Base-by-base conservation (phyloP, 2,797 vertebrate genomes). In the Girardinus metallicus region DNA sequence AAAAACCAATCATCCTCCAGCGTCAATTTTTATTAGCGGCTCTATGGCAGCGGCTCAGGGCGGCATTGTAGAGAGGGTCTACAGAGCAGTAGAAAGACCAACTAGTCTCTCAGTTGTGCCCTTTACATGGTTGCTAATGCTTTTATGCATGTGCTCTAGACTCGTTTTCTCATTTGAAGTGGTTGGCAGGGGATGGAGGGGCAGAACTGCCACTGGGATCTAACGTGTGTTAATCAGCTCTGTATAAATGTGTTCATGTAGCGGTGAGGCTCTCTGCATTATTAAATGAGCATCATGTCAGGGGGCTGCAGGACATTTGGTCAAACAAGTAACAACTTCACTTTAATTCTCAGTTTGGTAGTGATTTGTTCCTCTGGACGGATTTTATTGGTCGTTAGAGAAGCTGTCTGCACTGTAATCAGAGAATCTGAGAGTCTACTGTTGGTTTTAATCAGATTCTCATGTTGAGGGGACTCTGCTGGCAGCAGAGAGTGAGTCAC, bases 371-470 rank as follows among this genome's bases (percentile, higher is more conserved):
- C 75, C 60, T 47, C 31, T 43, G 31, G 36, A 79, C 43, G 44
- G 68, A 71, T 71, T 71, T 71, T 71, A 71, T 71, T 71, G 41
- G 68, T 71, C 41, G 12, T 83, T 81, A 70, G 41, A 80, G 57
- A 83, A 86, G 80, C 66, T 68, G 86, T 88, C 79, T 83, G 7
- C 86, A 64, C 79, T 76, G 78, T 75, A 83, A 88, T 87, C 53
- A 79, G 68, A 55, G 85, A 26, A 68, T 57, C 83, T 83, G 41
- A 77, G 78, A 73, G 85, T 86, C 57, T 41, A 76, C 74, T 87
- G 81, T 88, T 90, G 82, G 83, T 86, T 87, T 87, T 76, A 84
- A 87, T 88, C 85, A 9, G 73, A 62, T 86, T 87, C 76, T 85
- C 55, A 74, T 83, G 78, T 77, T 6, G n/a, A 81, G 62, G 34